These are phyloP conservation scores for Phanerotoma sp. DNA, from an alignment of 2,888 invertebrate genomes.

Conservation along the genomic window DNA sequence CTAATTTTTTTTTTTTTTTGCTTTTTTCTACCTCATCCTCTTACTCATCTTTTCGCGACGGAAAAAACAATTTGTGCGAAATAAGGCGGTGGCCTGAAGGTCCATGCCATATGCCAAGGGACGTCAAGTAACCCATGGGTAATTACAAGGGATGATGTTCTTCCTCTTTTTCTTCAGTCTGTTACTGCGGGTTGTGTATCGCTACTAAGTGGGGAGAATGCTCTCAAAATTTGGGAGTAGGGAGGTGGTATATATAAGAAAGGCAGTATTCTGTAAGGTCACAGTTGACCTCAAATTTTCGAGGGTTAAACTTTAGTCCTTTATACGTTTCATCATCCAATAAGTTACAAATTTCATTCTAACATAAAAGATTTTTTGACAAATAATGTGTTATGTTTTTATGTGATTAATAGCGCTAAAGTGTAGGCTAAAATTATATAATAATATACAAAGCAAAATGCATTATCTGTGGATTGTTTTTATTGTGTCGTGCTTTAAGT, in stretches of 20 bases:
- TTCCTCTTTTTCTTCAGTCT: conserved; percentile 20
- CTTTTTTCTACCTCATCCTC: conserved; percentile 13
- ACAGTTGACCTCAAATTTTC: conserved; percentile 49
- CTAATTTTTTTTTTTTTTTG: conserved; percentile 17
- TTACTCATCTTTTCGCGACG: conserved; percentile 22
- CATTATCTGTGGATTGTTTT: conserved; percentile 36
- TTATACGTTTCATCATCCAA: background rate
- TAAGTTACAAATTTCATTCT: background rate
- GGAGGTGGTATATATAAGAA: conserved; percentile 51
- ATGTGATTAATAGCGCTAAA: background rate
- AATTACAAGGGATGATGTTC: conserved; percentile 54
- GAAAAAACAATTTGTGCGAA: conserved; percentile 50
- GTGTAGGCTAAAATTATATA: background rate
- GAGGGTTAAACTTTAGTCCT: conserved; percentile 29
- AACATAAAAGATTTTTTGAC: background rate
- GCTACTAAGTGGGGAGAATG: conserved; percentile 30
- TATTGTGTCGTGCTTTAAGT: conserved; percentile 37
- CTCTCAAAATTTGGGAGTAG: conserved; percentile 38
- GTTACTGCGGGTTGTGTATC: conserved; percentile 18
- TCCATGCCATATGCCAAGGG: conserved; percentile 48
- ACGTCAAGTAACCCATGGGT: conserved; percentile 40
- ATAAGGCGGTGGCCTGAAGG: conserved; percentile 37
- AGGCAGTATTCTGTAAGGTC: conserved; percentile 48
- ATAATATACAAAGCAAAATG: conserved; percentile 26
- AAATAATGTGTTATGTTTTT: background rate